Percentiles rank a stretch among this genome's conserved stretches.
phyloP scores from a whole-genome alignment of 2,113 vertebrate genomes.

The Nothocercus julius region DNA sequence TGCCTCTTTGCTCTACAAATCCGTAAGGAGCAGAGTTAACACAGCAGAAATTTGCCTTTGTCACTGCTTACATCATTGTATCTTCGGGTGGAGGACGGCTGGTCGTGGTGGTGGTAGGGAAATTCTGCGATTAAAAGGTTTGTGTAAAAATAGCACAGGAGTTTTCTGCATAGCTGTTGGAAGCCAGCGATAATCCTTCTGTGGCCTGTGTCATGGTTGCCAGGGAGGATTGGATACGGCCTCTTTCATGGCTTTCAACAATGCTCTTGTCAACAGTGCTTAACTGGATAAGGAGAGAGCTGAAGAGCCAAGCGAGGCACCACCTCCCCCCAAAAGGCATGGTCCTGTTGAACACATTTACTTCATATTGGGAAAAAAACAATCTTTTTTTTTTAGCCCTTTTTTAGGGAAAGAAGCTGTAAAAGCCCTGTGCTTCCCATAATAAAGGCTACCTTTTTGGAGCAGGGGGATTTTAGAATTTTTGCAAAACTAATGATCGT shows the following conservation, averaged over 20 bases:
- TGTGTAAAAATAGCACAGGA: background rate
- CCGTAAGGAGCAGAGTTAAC: background rate
- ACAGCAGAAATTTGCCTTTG: background rate
- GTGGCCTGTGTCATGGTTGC: background rate
- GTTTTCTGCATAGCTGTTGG: slow-evolving; percentile 10
- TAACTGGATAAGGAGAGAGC: slow-evolving; percentile 31
- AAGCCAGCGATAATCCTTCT: slow-evolving; percentile 19
- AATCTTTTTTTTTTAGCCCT: background rate
- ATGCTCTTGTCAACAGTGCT: background rate
- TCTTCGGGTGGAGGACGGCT: background rate
- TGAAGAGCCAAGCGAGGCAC: background rate
- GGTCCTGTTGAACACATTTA: background rate
- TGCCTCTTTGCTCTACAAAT: background rate
- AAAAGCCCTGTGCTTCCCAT: background rate
- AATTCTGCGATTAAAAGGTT: slow-evolving; percentile 5
- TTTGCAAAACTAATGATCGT: background rate
- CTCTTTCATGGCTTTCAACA: slow-evolving; percentile 15
- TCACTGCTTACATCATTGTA: background rate
- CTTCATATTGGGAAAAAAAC: background rate
- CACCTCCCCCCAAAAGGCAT: background rate
- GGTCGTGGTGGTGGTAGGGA: background rate
- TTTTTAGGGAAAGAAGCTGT: background rate
- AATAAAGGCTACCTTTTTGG: background rate
- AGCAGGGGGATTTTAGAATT: background rate
- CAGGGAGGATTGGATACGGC: background rate